Evolutionary conservation across 2,113 vertebrate species (phyloP).

Genomic region (Podarcis raffonei): DNA sequence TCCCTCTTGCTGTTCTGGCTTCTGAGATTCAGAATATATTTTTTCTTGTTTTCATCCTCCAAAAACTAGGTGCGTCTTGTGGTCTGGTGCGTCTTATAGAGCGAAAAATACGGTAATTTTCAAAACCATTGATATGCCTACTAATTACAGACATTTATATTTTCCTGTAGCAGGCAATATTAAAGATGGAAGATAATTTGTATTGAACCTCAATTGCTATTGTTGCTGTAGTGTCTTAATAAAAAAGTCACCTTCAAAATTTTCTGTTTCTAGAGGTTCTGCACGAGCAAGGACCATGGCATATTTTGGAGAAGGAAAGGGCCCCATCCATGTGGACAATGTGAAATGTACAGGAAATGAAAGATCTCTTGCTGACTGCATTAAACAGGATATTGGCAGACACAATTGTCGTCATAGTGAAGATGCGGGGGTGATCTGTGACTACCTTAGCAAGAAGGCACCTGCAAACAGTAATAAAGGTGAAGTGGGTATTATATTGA

Average conservation of each 20-base stretch:
- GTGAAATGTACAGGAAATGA: slow-evolving; percentile 90
- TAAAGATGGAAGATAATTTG: no score
- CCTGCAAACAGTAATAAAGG: slow-evolving; percentile 79
- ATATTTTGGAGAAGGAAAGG: slow-evolving; percentile 94
- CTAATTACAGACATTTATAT: not conserved
- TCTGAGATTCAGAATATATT: no score
- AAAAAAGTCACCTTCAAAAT: not conserved
- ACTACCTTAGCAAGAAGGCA: slow-evolving; percentile 78
- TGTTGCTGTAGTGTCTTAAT: not conserved
- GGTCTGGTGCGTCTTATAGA: no score
- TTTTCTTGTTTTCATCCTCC: no score
- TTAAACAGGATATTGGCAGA: slow-evolving; percentile 87
- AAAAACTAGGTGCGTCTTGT: no score
- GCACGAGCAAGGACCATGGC: slow-evolving; percentile 93
- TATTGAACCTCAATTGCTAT: not conserved
- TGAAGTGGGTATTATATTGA: slow-evolving; percentile 39
- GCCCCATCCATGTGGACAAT: slow-evolving; percentile 92
- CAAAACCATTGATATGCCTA: not conserved
- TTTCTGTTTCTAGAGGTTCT: slow-evolving; percentile 78
- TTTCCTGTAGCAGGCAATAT: not conserved
- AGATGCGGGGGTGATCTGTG: slow-evolving; percentile 95
- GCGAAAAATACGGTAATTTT: no score
- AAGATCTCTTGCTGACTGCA: slow-evolving; percentile 87
- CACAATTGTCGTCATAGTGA: slow-evolving; percentile 98
- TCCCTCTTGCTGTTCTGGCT: no score